Evolutionary conservation across 2,888 invertebrate species (phyloP).

Genomic region (Spisula subtruncata): DNA sequence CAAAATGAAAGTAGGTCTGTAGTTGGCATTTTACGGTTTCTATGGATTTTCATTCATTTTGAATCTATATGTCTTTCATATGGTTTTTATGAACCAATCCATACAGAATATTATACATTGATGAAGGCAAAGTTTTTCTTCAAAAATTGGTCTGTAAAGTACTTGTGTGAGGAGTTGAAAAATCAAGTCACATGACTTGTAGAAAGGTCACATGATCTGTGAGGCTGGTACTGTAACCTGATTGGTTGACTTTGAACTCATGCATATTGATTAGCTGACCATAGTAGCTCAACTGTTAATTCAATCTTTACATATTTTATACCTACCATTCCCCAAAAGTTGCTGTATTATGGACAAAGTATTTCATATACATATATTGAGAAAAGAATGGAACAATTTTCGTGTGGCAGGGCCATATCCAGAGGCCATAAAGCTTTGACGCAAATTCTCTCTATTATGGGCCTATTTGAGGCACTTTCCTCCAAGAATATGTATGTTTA

Average conservation of each 20-base stretch:
- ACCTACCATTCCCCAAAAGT: background rate
- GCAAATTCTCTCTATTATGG: too few relatives aligned
- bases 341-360: too few relatives aligned
- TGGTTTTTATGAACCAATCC: background rate
- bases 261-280: background rate
- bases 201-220: background rate
- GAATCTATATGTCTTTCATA: background rate
- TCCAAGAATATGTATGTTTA: too few relatives aligned
- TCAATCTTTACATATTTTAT: background rate
- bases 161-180: background rate
- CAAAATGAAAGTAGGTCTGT: background rate
- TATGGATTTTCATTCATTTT: background rate
- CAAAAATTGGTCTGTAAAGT: background rate
- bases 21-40: background rate
- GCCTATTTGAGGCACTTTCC: too few relatives aligned
- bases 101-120: background rate
- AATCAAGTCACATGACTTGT: too few relatives aligned
- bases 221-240: background rate
- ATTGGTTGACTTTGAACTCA: background rate
- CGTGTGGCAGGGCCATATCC: too few relatives aligned
- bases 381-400: too few relatives aligned
- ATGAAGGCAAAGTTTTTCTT: background rate
- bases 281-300: background rate
- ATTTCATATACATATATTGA: too few relatives aligned
- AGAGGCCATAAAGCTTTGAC: too few relatives aligned